Percentiles rank a stretch among this genome's conserved stretches.
phyloP scores from a whole-genome alignment of 1,140 invertebrate genomes.

The Cydia amplana region DNA sequence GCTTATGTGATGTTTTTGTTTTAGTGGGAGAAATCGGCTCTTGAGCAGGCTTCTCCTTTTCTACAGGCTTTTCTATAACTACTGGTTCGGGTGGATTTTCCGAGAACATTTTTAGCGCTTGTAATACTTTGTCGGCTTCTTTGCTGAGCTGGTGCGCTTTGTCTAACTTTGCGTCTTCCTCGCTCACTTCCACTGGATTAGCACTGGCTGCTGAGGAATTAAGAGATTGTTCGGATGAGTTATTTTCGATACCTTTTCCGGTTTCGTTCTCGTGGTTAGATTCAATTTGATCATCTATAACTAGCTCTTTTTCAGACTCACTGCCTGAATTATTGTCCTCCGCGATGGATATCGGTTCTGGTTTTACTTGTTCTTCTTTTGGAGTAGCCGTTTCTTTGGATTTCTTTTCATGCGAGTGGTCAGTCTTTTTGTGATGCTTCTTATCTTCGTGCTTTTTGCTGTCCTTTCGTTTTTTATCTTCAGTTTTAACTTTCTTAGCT shows the following conservation, averaged over 20 bases:
- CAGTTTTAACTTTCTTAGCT: constrained; percentile 44
- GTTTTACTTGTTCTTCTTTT: not conserved
- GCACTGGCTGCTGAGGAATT: constrained; percentile 17
- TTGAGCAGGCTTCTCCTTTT: constrained; percentile 26
- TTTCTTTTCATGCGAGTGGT: constrained; percentile 21
- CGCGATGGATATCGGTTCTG: not conserved
- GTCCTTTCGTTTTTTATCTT: constrained; percentile 43
- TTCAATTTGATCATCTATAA: constrained; percentile 50
- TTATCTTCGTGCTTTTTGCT: constrained; percentile 13
- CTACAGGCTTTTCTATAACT: constrained; percentile 28
- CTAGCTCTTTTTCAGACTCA: constrained; percentile 52
- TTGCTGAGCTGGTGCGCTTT: constrained; percentile 67
- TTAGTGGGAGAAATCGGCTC: not conserved
- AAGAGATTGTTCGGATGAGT: constrained; percentile 33
- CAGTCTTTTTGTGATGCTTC: constrained; percentile 19
- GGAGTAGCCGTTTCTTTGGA: not conserved
- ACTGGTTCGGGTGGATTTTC: constrained; percentile 24
- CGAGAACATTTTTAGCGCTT: constrained; percentile 33
- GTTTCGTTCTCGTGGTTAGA: constrained; percentile 34
- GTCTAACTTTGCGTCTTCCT: constrained; percentile 49
- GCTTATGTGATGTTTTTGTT: constrained; percentile 30
- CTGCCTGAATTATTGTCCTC: constrained; percentile 38
- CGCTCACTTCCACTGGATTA: constrained; percentile 29
- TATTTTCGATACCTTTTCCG: constrained; percentile 22
- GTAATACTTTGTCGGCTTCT: constrained; percentile 61